Evolutionary conservation across 2,888 invertebrate species (phyloP), one percentile per base, ranked within the genome.

Genomic region (Sabatieria punctata): DNA sequence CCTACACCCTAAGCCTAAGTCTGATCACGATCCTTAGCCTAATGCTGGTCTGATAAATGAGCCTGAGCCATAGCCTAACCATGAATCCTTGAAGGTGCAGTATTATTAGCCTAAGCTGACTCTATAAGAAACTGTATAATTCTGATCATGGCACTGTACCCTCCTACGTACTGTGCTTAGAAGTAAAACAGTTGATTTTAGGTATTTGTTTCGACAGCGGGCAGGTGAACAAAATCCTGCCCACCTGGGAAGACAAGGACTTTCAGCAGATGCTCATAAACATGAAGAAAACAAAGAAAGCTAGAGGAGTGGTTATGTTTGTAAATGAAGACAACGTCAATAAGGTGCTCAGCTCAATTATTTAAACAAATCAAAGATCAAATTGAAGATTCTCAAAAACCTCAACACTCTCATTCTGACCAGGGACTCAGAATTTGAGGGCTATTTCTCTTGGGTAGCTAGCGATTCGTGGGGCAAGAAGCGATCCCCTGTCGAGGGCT

Each of bases 391-490:
- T 30, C 15, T 8, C 30, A 11, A 8, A 30, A 30, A 30, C 8
- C 30, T 30, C 8, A 8, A 11, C 30, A 30, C 15, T 15, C 30
- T n/a, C n/a, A n/a, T n/a, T n/a, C n/a, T n/a, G n/a, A n/a, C n/a
- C n/a, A n/a, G n/a, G n/a, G n/a, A n/a, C n/a, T n/a, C n/a, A n/a
- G n/a, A n/a, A 15, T 30, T 30, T 8, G 15, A 15, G 8, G 30
- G 30, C 15, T 15, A 77, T 51, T 78, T 77, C 56, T 71, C 77
- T 58, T 79, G 78, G 76, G 72, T 79, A 38, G 79, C 77, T 18
- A 78, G 78, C 54, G 79, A 79, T 64, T 78, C 78, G 1, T 79
- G 79, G 79, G 79, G 79, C 22, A 75, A 75, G 35, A 77, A 77
- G 64, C 71, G 72, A 42, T 71, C 76, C 58, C 76, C 77, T 1